These are phyloP conservation scores for Pocillopora grandis DNA, from an alignment of 92 coral and sea anemone genomes.

Conservation along the genomic window DNA sequence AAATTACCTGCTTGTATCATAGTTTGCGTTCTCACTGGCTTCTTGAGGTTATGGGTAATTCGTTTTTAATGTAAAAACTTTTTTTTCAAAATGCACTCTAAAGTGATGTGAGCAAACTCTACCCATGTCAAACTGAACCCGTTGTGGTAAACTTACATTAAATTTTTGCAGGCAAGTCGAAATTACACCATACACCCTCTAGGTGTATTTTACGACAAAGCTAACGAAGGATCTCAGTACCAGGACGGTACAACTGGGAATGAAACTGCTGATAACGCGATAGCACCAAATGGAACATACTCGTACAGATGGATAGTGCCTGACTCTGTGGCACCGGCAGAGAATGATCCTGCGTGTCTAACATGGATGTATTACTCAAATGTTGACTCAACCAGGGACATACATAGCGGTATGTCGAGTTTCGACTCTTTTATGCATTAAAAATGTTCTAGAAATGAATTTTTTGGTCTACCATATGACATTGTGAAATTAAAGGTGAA, in stretches of 20 bases:
- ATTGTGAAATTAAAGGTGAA: no score
- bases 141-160: not conserved
- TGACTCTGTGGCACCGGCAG: conserved; percentile 70
- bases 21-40: no score
- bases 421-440: not conserved
- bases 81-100: no score
- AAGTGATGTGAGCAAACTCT: not conserved
- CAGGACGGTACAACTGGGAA: conserved; percentile 59
- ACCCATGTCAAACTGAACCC: not conserved
- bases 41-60: no score
- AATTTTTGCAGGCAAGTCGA: conserved; percentile 53
- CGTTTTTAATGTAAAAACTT: no score
- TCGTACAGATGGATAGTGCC: conserved; percentile 68
- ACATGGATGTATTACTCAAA: conserved; percentile 69
- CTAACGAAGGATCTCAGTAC: conserved; percentile 72
- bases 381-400: conserved; percentile 67
- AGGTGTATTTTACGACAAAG: conserved; percentile 76
- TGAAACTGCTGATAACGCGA: conserved; percentile 57
- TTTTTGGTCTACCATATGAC: not conserved
- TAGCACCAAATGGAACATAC: conserved; percentile 52
- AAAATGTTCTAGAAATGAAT: not conserved
- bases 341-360: conserved; percentile 63
- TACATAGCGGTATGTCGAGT: conserved; percentile 60
- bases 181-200: conserved; percentile 79
- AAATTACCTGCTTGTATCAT: no score